Base-by-base conservation (phyloP, 1,140 invertebrate species). In the Lordiphosa collinella region DNA sequence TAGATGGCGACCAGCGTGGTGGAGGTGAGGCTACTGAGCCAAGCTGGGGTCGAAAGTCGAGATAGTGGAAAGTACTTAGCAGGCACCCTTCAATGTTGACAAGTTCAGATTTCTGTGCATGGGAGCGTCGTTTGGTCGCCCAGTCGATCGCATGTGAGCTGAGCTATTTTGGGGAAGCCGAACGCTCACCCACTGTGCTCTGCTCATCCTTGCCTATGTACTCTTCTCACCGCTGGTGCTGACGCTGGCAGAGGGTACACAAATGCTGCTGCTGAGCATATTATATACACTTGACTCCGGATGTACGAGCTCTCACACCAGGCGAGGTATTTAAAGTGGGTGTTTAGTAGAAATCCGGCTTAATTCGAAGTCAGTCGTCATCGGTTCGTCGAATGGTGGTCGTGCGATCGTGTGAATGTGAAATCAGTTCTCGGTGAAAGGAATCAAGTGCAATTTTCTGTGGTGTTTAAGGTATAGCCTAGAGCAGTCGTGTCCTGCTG, bases 261-360 rank as follows among this genome's bases (percentile, higher is more conserved):
- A 18, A 9, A 48, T 49, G 14, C 32, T 40, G 14, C 32, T 40
- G 13, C 37, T 40, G 2, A 40, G 37, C 13, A 11, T 31, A 22
- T 8, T 49, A 36, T 58, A 13, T 38, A 37, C 14, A 46, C 6
- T 22, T 29, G 31, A 52, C 22, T 58, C 10, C 9, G 13, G 11
- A 48, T 48, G 48, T 51, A 31, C 18, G 4, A 22, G 18, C 18
- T 22, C 40, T 18, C 9, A 32, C 40, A 16, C 47, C 41, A 64
- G 50, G 10, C 29, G 58, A 65, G 41, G 71, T 82, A 82, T 82
- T 82, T 82, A 82, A 82, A 76, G 60, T 84, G 52, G 60, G 76
- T 68, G 57, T 57, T 63, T 59, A 52, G 44, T 35, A 32, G 56
- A 61, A 84, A 59, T 68, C 14, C 64, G 46, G 51, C 73, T 82